Conservation (phyloP, 2,113 vertebrate genomes). For the Aspidoscelis tigris region DNA sequence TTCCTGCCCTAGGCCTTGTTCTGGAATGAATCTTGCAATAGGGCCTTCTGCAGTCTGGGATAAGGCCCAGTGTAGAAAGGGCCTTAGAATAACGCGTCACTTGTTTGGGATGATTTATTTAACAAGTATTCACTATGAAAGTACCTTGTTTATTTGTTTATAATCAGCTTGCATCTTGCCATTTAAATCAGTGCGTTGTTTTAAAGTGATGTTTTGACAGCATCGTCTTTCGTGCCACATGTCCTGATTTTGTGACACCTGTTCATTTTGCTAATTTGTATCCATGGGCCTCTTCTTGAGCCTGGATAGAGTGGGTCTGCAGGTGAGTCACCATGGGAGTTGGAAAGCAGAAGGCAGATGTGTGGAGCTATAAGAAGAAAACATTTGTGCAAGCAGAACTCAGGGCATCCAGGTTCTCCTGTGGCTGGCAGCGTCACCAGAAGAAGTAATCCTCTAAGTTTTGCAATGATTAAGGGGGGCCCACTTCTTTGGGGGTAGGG, state of each 20-base stretch:
- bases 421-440: too few relatives aligned
- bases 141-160: not conserved
- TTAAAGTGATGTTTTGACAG: not conserved
- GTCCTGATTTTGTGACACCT: not conserved
- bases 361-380: too few relatives aligned
- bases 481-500: too few relatives aligned
- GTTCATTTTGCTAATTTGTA: not conserved
- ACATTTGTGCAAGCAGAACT: too few relatives aligned
- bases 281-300: not conserved
- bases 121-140: constrained; percentile 24
- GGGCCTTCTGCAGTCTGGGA: too few relatives aligned
- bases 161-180: constrained; percentile 4
- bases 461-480: too few relatives aligned
- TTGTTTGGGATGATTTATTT: not conserved
- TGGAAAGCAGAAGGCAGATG: not conserved
- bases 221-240: not conserved
- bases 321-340: not conserved
- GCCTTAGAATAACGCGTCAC: constrained; percentile 7
- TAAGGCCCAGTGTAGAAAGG: too few relatives aligned
- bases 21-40: too few relatives aligned
- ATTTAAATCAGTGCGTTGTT: not conserved
- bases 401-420: too few relatives aligned
- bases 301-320: too few relatives aligned
- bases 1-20: too few relatives aligned
- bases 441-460: too few relatives aligned